Evolutionary conservation across 2,113 vertebrate species (phyloP), one percentile per base, ranked within the genome.

Genomic region (Mesoclemmys tuberculata): DNA sequence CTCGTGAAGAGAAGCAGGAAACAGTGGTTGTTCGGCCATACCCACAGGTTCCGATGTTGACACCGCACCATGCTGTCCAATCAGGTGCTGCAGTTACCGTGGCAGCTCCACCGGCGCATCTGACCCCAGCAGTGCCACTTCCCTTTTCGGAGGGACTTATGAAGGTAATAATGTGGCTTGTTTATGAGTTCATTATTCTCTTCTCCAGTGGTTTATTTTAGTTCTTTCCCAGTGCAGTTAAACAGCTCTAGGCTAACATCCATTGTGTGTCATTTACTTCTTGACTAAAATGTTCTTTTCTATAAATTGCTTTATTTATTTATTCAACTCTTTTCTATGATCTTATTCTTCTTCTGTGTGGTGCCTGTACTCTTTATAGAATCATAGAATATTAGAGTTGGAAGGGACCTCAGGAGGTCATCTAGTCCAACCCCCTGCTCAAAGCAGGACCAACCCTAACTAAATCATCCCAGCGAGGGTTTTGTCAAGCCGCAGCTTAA

Each of bases 1-100:
- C 99, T 56, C 99, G 99, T 54, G 99, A 99, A 74, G 99, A 99
- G 64, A 99, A 99, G 96, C 99, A 99, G 97, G 99, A 99, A 85
- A 99, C 99, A 0, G 99, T 99, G 91, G 99, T 99, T 94, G 99
- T 99, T 46, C 98, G 99, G 92, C 99, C 99, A 0, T 99, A 99
- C 77, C 99, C 99, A 3, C 99, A 99, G 97, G 98, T 99, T 52
- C 99, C 99, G 96, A 98, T 99, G 96, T 56, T 98, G 93, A 93
- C 98, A 0, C 99, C 99, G 91, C 98, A 99, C 68, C 97, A 99
- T 88, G 97, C 99, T 54, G 99, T 99, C 22, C 98, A 99, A 89
- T 98, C 99, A 0, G 98, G 99, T 46, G 98, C 99, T 3, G 98
- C 99, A 0, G 98, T 99, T 46, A 98, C 99, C 3, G 98, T 99